These are phyloP conservation scores for Zele albiditarsus DNA, from an alignment of 2,888 invertebrate species.

Conservation along the genomic window DNA sequence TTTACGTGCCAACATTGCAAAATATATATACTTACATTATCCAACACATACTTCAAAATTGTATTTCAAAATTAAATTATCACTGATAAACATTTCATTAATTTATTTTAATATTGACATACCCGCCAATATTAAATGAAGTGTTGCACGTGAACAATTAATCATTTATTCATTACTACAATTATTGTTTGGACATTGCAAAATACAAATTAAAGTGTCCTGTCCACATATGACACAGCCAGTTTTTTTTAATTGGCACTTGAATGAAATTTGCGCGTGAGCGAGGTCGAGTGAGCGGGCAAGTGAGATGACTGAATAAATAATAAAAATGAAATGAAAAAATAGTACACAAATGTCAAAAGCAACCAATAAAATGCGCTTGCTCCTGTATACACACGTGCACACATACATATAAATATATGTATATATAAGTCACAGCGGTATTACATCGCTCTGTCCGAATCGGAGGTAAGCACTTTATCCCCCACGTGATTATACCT, in stretches of 20 bases:
- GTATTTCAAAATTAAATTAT: neutral
- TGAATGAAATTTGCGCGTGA: neutral
- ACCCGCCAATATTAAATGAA: neutral
- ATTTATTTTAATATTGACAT: neutral
- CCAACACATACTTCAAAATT: conserved; percentile 37
- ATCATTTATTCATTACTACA: neutral
- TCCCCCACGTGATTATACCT: conserved; percentile 44
- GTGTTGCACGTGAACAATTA: neutral
- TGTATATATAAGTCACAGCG: neutral
- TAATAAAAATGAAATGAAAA: neutral
- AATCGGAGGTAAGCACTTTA: conserved; percentile 45
- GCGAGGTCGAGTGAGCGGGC: neutral
- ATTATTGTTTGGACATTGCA: neutral
- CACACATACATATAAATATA: neutral
- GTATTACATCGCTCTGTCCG: conserved; percentile 21
- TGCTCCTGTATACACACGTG: neutral
- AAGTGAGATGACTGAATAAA: neutral
- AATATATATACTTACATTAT: neutral
- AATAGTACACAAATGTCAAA: neutral
- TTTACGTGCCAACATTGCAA: conserved; percentile 46
- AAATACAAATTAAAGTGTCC: neutral
- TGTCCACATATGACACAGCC: neutral
- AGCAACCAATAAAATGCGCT: neutral
- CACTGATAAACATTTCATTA: neutral
- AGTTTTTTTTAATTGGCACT: conserved; percentile 7